Base-by-base conservation (phyloP, 2,797 vertebrate genomes). In the Spheniscus humboldti region DNA sequence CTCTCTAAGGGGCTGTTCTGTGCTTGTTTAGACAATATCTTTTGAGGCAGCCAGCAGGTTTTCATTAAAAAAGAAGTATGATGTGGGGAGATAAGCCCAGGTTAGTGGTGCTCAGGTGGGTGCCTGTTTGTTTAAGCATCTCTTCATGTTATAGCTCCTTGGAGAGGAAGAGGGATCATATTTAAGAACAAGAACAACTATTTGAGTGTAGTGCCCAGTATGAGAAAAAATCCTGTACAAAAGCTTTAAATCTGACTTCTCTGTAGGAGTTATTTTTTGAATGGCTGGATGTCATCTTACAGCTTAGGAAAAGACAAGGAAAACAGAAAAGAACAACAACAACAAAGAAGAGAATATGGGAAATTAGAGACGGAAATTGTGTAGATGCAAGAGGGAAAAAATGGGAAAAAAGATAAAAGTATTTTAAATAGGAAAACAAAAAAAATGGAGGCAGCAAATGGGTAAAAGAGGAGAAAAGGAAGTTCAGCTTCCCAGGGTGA, bases 1-100 rank as follows among this genome's bases (percentile, higher is more conserved):
- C 30, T 71, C 87, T 92, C 90, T 66, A 27, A 31, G 62, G 83
- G 27, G 31, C n/a, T 37, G 37, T 90, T 74, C 48, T 81, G 37
- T 77, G 52, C 71, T 66, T 88, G 41, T 74, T 85, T 71, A 77
- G 71, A 47, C 41, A 68, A 10, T 73, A 86, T 74, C 15, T 90
- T 85, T 52, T 77, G 47, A 88, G 28, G 47, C 47, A 86, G 57
- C 27, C 79, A 78, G 67, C 41, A 62, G 90, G 41, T 88, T 88
- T 92, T 60, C 56, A 82, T 78, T 94, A 71, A 92, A 68, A 87
- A 90, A 90, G 39, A 92, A 91, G 47, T 56, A 81, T 74, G 52
- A 77, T 78, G 31, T 66, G 43, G 13, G 43, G 18, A 88, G 30
- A 60, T 60, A 86, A 82, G 41, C 60, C 56, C 35, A 64, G 18